Evolutionary conservation across 2,797 vertebrate species (phyloP).

Genomic region (Sebastes paucispinis): DNA sequence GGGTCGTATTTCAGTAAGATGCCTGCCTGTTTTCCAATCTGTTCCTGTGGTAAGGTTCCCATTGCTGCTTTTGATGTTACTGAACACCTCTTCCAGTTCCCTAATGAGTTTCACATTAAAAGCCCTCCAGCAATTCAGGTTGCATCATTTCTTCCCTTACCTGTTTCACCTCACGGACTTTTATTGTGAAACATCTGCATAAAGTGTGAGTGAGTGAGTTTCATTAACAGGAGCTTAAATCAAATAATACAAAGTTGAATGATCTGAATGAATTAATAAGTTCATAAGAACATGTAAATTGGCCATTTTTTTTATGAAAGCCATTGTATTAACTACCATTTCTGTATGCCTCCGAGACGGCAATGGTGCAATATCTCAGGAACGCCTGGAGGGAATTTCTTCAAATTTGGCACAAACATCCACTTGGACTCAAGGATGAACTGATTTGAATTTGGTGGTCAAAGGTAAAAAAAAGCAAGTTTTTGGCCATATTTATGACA

Average conservation of each 20-base stretch:
- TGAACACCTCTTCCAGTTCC: neutral
- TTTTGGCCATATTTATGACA: neutral
- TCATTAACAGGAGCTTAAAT: neutral
- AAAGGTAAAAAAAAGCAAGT: too few species aligned
- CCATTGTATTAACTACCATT: neutral
- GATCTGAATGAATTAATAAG: neutral
- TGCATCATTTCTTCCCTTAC: neutral
- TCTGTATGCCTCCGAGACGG: neutral
- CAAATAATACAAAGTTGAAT: neutral
- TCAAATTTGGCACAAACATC: too few species aligned
- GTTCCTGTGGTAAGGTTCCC: neutral
- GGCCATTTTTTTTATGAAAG: neutral
- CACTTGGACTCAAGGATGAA: too few species aligned
- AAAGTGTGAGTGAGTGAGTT: neutral
- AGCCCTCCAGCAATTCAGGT: neutral
- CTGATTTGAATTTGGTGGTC: too few species aligned
- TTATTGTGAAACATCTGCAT: neutral
- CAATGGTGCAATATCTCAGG: too few species aligned
- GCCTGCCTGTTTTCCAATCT: neutral
- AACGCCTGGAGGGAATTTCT: too few species aligned
- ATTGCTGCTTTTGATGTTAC: neutral
- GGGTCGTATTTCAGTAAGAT: slow-evolving; percentile 13
- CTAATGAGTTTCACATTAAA: slow-evolving; percentile 13
- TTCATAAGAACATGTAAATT: neutral
- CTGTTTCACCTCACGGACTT: neutral